Evolutionary conservation across 2,797 vertebrate genomes (phyloP), one percentile per base, ranked within the genome.

Genomic region (Anomalospiza imberbis): DNA sequence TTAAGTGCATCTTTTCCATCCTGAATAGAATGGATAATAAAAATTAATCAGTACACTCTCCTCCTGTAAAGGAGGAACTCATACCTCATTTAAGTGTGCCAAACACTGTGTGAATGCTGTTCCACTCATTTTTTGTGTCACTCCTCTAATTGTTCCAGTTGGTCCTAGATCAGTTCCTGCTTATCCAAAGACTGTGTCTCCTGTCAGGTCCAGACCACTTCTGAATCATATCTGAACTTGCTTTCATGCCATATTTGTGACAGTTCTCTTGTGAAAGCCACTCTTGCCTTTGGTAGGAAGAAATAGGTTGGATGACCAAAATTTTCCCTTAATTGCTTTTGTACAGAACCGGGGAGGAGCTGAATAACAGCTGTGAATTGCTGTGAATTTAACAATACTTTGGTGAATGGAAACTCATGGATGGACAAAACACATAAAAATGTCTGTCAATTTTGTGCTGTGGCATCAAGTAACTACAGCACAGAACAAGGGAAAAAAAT

Each of bases 1-100:
- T 94, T 86, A 93, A 92, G 76, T 60, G 19, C 28, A 53, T 60
- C 45, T 94, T 93, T 91, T 58, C 86, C 54, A 87, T 48, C 79
- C 34, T 2, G 7, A 57, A 45, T 16, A 68, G 57, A 77, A 90
- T 34, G 32, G 62, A 29, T 80, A 89, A 88, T 66, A 88, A 50
- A 91, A 94, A 89, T 83, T 70, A 88, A 32, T 80, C 60, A 38
- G 63, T 55, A 47, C 0, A 0, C 36, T 95, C 63, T 79, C 40
- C 36, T 17, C 48, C 36, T 21, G 4, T 36, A 77, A 71, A 13
- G 36, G 42, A 83, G 72, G 50, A 82, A 42, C 47, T 62, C 51
- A 24, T n/a, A 88, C 17, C 47, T 84, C 47, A 24, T 44, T 87
- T 84, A 42, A n/a, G 48, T 13, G 32, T 67, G 53, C 57, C 53